These are phyloP conservation scores for Subacronicta megacephala DNA, from an alignment of 2,888 invertebrate genomes.

Conservation along the genomic window DNA sequence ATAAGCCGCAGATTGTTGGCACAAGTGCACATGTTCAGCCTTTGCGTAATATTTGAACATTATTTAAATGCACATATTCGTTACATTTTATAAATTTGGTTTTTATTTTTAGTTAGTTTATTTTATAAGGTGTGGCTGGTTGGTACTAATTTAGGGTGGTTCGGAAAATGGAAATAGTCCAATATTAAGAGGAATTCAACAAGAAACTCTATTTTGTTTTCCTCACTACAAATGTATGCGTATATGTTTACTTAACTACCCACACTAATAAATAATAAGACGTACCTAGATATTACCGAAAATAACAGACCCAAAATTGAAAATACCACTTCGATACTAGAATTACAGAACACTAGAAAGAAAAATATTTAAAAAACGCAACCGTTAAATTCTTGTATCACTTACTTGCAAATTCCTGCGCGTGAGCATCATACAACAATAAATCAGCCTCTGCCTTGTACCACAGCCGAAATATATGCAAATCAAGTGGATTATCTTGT, in stretches of 20 bases:
- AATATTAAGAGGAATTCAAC: too few relatives aligned
- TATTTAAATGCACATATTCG: background rate
- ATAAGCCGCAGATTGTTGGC: constrained; percentile 54
- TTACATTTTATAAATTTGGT: too few relatives aligned
- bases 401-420: constrained; percentile 15
- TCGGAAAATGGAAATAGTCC: too few relatives aligned
- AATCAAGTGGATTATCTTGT: constrained; percentile 47
- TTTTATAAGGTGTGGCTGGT: too few relatives aligned
- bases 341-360: constrained; percentile 27
- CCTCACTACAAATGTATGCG: too few relatives aligned
- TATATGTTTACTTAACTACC: too few relatives aligned
- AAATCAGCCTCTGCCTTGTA: constrained; percentile 42
- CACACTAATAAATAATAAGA: too few relatives aligned
- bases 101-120: too few relatives aligned
- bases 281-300: too few relatives aligned
- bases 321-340: constrained; percentile 1
- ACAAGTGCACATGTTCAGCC: constrained; percentile 35
- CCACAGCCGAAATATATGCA: constrained; percentile 45
- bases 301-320: too few relatives aligned
- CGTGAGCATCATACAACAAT: constrained; percentile 26
- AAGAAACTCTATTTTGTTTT: too few relatives aligned
- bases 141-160: too few relatives aligned
- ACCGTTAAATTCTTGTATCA: constrained; percentile 19
- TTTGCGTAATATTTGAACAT: constrained; percentile 35
- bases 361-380: constrained; percentile 17